Base-by-base conservation (phyloP, 2,888 invertebrate genomes). In the Seira musarum region DNA sequence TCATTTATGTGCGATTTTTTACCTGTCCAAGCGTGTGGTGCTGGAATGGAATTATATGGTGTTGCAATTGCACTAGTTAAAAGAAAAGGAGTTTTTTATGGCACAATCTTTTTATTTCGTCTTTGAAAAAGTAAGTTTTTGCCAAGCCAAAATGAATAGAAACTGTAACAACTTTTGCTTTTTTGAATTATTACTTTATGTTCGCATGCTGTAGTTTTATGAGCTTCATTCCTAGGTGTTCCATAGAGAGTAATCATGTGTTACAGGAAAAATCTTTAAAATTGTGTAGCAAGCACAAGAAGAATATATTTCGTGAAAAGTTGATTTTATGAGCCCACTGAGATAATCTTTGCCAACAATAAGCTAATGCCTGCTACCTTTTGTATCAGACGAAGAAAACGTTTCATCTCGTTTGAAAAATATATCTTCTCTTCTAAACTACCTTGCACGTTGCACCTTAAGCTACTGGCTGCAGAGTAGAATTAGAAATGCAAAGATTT, bases 261-360 rank as follows among this genome's bases (percentile, higher is more conserved):
- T n/a, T n/a, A n/a, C n/a, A n/a, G n/a, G 35, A 67, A 67, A 67
- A 49, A 40, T 6, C 13, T 40, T 40, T 8, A 40, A 40, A 40
- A 40, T 40, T 40, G 40, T 40, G 40, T 40, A 40, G 13, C 40
- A 13, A 40, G 40, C 40, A 40, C 40, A 40, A 6, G 40, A 40
- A 40, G 40, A 21, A 70, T 67, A 70, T 70, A 63, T 77, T 66
- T 79, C 73, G 63, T 79, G 79, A 79, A 79, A 79, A 68, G 72
- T 79, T 79, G 79, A 79, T 79, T 79, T 79, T 79, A 79, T 79
- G 68, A 68, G 73, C 72, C 79, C 73, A 53, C 68, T 22, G 72
- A 79, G 79, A 79, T 73, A 79, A 79, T 79, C 79, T 64, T 67
- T 77, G 77, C 73, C 73, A 66, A 73, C 73, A 72, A 73, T 79